Base-by-base conservation (phyloP, 2,797 vertebrate genomes). In the Kryptolebias ocellatus region DNA sequence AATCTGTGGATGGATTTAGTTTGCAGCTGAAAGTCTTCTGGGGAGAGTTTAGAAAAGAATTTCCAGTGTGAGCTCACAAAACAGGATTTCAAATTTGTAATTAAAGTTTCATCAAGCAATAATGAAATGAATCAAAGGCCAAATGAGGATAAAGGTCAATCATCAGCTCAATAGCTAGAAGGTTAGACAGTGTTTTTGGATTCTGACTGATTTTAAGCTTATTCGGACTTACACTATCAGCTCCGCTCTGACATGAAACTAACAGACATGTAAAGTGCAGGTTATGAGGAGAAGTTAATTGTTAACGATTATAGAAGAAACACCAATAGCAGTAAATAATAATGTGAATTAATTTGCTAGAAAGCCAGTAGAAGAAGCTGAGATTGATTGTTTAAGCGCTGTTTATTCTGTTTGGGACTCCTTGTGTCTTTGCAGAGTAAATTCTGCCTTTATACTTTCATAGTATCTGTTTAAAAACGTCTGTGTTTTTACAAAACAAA, bases 121-220 rank as follows among this genome's bases (percentile, higher is more conserved):
- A 88, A 87, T 87, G 81, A 90, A 82, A 78, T 69, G 20, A 75
- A 87, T 70, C 60, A 68, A 68, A 75, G 59, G 62, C 80, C 86
- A 87, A 91, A 87, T 68, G 79, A 74, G 73, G 76, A 64, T 88
- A 85, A 90, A 90, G 89, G 88, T 86, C 90, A 90, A 89, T 90
- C 70, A 82, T 81, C 76, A 84, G 76, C 79, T 89, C 82, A 85
- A 81, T 78, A 83, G 70, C 76, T 72, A 51, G 68, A 90, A 89
- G 87, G 89, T 89, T 85, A 87, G 58, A 68, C 78, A 74, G 53
- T 79, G 79, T 74, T 85, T 70, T 70, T 81, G 76, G 37, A 77
- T 80, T 75, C 63, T 74, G 57, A 57, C 57, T 65, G 53, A 74
- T 74, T 79, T 79, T 61, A 74, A 64, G 78, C 50, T n/a, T 50